A percentile compares a stretch with the other conserved stretches of the same genome.
Evolutionary conservation across 2,113 vertebrate species (phyloP).

Genomic region (Gymnogyps californianus): DNA sequence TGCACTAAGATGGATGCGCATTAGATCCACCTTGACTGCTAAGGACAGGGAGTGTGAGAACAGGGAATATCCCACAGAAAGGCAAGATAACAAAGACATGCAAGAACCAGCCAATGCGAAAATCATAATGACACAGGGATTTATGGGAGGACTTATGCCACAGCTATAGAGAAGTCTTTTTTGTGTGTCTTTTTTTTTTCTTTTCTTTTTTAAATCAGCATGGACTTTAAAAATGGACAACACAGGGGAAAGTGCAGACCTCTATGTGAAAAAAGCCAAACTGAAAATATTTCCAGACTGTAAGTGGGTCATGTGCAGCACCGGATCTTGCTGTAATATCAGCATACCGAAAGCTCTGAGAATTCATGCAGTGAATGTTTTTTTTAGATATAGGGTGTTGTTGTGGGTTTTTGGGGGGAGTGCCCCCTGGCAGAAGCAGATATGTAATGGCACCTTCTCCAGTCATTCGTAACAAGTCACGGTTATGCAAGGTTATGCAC

Average conservation of each 20-base stretch:
- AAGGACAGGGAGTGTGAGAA: background rate
- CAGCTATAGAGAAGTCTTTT: background rate
- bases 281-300: background rate
- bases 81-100: background rate
- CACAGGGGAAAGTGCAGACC: background rate
- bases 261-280: background rate
- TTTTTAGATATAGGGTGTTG: background rate
- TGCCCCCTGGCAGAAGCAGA: background rate
- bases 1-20: background rate
- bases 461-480: background rate
- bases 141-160: background rate
- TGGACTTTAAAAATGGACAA: background rate
- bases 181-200: background rate
- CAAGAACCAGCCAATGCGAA: background rate
- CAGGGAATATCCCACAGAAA: background rate
- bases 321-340: background rate
- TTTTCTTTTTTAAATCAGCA: background rate
- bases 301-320: background rate
- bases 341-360: fast-evolving
- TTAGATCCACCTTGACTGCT: background rate
- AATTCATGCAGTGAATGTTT: background rate
- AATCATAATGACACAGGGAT: background rate
- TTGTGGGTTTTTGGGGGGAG: background rate
- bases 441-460: background rate
- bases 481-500: background rate